Base-by-base conservation (phyloP, 2,797 vertebrate genomes). In the Sorex maritimensis region DNA sequence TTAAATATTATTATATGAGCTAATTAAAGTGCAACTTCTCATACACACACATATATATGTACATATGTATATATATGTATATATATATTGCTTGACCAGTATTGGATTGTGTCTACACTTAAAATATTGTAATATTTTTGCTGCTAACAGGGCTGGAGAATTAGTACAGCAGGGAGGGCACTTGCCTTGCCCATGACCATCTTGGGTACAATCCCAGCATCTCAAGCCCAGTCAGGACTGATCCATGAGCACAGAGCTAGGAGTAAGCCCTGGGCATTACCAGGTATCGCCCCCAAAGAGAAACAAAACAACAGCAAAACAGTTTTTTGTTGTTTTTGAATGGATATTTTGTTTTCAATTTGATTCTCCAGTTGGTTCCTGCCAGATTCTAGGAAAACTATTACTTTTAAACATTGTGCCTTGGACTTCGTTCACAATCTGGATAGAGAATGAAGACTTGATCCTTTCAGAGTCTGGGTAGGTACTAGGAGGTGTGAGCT, bases 281-380 rank as follows among this genome's bases (percentile, higher is more conserved):
- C 17, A 61, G 19, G 58, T 19, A 7, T 61, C 5, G 58, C 58
- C 58, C 19, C 17, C 10, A 61, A 23, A 61, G 5, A 61, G 17
- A 61, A 21, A 61, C 19, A 21, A 61, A 21, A 61, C 58, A 61
- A 61, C 58, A 61, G 17, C 55, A 61, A 61, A 61, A 52, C 2
- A 52, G 7, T 30, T 89, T 92, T 89, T 38, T 65, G 26, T 80
- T 75, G 23, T 72, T 38, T 77, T 78, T 28, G 58, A 82, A 46
- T 78, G 7, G 44, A 65, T 44, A 26, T 41, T 44, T 58, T 24
- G 5, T 44, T 89, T 86, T 15, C 49, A 83, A 30, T 87, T 38
- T 34, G n/a, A 38, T 87, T 44, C 49, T 75, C 21, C 73, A 15
- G 15, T 6, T 61, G 73, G n/a, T 68, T 34, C 24, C 23, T 69